phyloP scores from a whole-genome alignment of 1,140 invertebrate species.

The Chrysoperla carnea region DNA sequence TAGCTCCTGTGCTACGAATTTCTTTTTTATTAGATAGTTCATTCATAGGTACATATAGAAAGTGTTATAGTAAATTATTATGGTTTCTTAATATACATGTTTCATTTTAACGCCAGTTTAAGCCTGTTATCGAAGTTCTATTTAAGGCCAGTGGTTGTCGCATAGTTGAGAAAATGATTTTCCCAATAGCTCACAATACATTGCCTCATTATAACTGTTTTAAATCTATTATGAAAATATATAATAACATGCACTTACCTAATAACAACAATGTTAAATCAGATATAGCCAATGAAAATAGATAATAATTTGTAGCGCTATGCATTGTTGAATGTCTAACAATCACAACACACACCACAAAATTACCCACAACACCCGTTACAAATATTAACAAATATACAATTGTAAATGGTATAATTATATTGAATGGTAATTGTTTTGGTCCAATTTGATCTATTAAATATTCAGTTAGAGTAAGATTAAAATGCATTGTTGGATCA shows the following conservation, averaged over 20 bases:
- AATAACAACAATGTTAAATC: conserved; percentile 55
- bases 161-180: no score
- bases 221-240: no score
- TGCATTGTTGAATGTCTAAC: conserved; percentile 64
- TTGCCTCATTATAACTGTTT: no score
- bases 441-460: conserved; percentile 2
- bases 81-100: no score
- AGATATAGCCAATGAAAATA: conserved; percentile 71
- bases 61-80: no score
- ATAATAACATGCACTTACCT: conserved; percentile 34
- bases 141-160: no score
- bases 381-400: conserved; percentile 67
- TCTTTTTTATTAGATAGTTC: no score
- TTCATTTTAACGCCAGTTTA: no score
- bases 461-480: neutral
- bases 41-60: no score
- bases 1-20: no score
- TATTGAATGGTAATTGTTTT: conserved; percentile 9
- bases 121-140: no score
- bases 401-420: conserved; percentile 40
- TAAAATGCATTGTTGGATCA: neutral
- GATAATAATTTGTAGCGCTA: conserved; percentile 80
- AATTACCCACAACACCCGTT: conserved; percentile 72
- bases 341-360: conserved; percentile 79
- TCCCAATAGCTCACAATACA: no score